These are phyloP conservation scores for Erpobdella octoculata DNA, from an alignment of 2,888 invertebrate genomes.

Conservation along the genomic window DNA sequence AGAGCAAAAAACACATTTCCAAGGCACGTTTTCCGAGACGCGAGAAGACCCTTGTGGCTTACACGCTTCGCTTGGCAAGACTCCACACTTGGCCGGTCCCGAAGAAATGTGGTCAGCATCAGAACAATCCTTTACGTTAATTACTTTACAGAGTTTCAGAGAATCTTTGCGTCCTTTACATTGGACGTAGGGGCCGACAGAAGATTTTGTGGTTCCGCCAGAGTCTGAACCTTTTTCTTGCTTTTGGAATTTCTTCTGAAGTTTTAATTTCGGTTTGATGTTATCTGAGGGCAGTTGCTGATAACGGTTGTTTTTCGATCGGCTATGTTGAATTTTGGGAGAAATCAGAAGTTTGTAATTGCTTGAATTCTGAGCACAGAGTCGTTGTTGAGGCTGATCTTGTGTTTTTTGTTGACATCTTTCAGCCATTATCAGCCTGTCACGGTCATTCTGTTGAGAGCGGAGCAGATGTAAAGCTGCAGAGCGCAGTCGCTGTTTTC, in stretches of 20 bases:
- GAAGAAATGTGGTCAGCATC: slow-evolving; percentile 32
- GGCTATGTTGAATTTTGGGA: no score
- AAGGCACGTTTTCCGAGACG: slow-evolving; percentile 50
- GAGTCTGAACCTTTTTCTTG: no score
- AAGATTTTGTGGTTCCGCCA: no score
- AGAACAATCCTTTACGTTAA: slow-evolving; percentile 41
- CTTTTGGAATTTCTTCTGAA: no score
- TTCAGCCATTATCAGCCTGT: background rate
- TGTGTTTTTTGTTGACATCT: background rate
- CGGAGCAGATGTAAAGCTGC: background rate
- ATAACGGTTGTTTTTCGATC: no score
- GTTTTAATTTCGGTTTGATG: no score
- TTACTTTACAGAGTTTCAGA: slow-evolving; percentile 42
- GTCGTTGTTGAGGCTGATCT: no score
- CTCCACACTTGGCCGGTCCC: slow-evolving; percentile 23
- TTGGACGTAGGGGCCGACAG: slow-evolving; percentile 45
- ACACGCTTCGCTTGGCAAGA: slow-evolving; percentile 1
- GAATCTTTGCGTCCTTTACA: slow-evolving; percentile 40
- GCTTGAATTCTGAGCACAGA: no score
- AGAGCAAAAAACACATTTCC: slow-evolving; percentile 85
- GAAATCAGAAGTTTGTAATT: no score
- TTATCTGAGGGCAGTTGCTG: no score
- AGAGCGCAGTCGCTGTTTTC: background rate
- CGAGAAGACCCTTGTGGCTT: slow-evolving; percentile 24
- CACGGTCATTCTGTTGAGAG: background rate